Base-by-base conservation (phyloP, 37 sponge, comb jelly and placozoan species). In the Eunapius fragilis region DNA sequence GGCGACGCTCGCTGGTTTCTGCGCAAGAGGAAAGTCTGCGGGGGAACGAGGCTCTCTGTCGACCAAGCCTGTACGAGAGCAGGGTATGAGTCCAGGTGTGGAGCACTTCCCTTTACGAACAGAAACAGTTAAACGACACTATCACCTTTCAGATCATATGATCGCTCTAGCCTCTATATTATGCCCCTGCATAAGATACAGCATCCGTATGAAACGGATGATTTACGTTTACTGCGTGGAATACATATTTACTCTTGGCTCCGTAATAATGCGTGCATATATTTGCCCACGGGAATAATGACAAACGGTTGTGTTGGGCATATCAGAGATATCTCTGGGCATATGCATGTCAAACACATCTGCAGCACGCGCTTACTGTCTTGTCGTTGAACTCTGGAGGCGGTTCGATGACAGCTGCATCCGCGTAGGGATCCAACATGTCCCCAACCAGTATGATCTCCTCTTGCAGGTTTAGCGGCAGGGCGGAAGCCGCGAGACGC, bases 401-500 rank as follows among this genome's bases (percentile, higher is more conserved):
- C 58, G 58, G 58, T 19, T 58, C 58, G 6, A 58, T 58, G 58
- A 19, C 58, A 58, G 58, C 22, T 58, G 58, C 58, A 58, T 58
- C 47, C 2, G 84, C 28, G 58, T 75, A 84, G 25, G 33, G 58
- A 23, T 70, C 67, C n/a, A 79, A 48, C 11, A 84, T 41, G 24
- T 68, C 67, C 0, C 80, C n/a, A n/a, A n/a, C n/a, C n/a, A n/a
- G n/a, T n/a, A n/a, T 79, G 25, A 84, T 84, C 58, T 88, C 89
- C 24, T 33, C 26, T 36, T 68, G 78, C n/a, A 89, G 5, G 25
- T 58, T 25, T 0, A 68, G 47, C 2, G 90, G 90, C 25, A 89
- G 50, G 0, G 85, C 81, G 68, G 72, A 77, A 0, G 80, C 85
- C 14, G 90, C 90, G 25, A 89, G 85, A 38, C 90, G 80, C 32